Percentiles rank a stretch among this genome's conserved stretches.
These are phyloP conservation scores for Varanus salvator DNA, from an alignment of 2,113 vertebrate genomes.

Conservation along the genomic window DNA sequence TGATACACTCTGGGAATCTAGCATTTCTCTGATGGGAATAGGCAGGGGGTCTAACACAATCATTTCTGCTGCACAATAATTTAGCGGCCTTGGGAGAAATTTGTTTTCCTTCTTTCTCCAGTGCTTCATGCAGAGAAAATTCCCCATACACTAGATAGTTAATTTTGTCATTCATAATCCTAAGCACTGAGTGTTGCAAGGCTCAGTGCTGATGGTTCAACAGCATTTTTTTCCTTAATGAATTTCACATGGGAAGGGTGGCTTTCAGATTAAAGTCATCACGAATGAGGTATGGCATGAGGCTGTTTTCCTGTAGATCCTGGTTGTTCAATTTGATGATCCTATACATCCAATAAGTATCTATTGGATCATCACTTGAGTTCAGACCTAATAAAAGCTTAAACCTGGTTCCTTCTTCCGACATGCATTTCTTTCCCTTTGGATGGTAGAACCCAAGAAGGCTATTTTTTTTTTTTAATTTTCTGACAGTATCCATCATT, in stretches of 20 bases:
- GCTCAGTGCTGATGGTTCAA: neutral
- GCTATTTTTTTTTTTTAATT: neutral
- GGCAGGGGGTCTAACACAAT: constrained; percentile 30
- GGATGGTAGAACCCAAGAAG: neutral
- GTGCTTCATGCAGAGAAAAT: constrained; percentile 6
- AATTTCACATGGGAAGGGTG: constrained; percentile 4
- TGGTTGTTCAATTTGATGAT: constrained; percentile 11
- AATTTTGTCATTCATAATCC: constrained; percentile 31
- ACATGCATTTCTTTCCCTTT: neutral
- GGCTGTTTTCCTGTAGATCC: neutral
- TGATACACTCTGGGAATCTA: constrained; percentile 12
- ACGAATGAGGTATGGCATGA: constrained; percentile 6
- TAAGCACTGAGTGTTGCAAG: neutral
- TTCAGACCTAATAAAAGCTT: neutral
- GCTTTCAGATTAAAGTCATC: neutral
- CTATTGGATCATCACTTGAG: neutral
- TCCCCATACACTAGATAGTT: constrained; percentile 14
- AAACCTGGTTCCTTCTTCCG: neutral
- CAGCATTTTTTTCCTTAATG: neutral
- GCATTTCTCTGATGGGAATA: constrained; percentile 17
- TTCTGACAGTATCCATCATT: neutral
- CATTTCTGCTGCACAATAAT: constrained; percentile 22
- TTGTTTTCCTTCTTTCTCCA: constrained; percentile 21
- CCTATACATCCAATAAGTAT: neutral
- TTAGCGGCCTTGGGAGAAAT: constrained; percentile 26